Evolutionary conservation across 2,797 vertebrate genomes (phyloP).

Genomic region (Tamandua tetradactyla): DNA sequence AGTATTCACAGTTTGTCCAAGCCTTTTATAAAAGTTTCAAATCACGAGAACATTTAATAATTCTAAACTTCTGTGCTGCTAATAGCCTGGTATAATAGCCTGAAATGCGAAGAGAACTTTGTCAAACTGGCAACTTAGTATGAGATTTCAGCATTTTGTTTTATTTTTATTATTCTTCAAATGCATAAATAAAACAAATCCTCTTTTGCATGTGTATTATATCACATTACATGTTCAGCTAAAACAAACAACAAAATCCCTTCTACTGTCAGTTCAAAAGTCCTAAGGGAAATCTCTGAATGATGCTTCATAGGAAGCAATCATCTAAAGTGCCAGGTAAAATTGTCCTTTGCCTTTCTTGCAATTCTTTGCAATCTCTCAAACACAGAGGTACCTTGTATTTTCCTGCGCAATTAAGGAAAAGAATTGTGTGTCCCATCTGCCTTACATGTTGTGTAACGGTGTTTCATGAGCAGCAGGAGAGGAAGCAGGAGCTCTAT

Average conservation of each 20-base stretch:
- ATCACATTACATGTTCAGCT: not conserved
- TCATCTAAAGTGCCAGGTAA: not conserved
- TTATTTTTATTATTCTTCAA: not conserved
- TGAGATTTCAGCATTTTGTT: not conserved
- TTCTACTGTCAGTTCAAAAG: not conserved
- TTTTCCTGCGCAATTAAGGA: not conserved
- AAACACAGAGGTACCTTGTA: not conserved
- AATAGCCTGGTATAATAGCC: not conserved
- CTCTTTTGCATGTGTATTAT: not conserved
- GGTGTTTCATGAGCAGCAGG: fast-evolving
- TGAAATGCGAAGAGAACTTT: not conserved
- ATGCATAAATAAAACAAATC: not conserved
- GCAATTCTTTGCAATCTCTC: not conserved
- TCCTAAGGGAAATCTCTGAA: not conserved
- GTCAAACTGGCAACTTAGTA: not conserved
- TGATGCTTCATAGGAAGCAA: not conserved
- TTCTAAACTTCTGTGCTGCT: not conserved
- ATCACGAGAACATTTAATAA: not conserved
- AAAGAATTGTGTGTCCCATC: not conserved
- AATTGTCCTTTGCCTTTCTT: not conserved
- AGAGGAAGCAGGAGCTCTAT: not conserved
- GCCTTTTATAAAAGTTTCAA: not conserved
- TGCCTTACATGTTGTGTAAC: not conserved
- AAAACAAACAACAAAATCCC: not conserved
- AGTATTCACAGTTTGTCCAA: not conserved